Evolutionary conservation across 2,888 invertebrate genomes (phyloP).

Genomic region (Uloborus plumipes): DNA sequence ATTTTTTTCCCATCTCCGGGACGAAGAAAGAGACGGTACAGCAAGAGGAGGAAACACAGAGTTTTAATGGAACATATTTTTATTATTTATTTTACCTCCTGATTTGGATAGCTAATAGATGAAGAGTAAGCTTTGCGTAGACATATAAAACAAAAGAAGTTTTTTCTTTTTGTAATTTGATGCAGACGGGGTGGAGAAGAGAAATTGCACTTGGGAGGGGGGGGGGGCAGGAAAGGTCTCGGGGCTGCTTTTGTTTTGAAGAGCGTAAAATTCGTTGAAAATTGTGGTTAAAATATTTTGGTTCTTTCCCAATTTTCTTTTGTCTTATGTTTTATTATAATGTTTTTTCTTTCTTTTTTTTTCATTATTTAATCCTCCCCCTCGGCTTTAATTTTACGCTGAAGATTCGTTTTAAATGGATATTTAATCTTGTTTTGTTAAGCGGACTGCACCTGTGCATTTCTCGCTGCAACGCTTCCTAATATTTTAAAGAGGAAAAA

Average conservation of each 20-base stretch:
- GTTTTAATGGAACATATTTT: slow-evolving; percentile 40
- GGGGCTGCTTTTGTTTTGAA: slow-evolving; percentile 39
- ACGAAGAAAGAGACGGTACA: background rate
- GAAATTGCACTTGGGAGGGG: slow-evolving; percentile 29
- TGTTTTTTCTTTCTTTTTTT: slow-evolving; percentile 18
- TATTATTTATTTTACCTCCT: slow-evolving; percentile 11
- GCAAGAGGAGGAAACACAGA: slow-evolving; percentile 14
- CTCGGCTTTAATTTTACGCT: slow-evolving; percentile 40
- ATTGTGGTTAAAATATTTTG: slow-evolving; percentile 31
- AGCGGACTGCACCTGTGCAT: slow-evolving; percentile 16
- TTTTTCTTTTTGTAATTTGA: slow-evolving; percentile 12
- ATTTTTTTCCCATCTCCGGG: slow-evolving; percentile 9
- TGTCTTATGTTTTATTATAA: background rate
- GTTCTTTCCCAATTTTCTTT: background rate
- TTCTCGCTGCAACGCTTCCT: background rate
- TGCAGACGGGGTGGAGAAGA: background rate
- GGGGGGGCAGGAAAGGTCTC: slow-evolving; percentile 6
- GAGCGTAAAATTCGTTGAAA: slow-evolving; percentile 46
- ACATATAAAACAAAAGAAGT: background rate
- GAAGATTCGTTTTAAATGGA: slow-evolving; percentile 35
- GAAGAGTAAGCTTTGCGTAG: slow-evolving; percentile 6
- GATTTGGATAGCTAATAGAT: slow-evolving; percentile 14
- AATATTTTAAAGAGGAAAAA: background rate
- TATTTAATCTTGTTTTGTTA: slow-evolving; percentile 47
- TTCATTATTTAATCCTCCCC: slow-evolving; percentile 37